Percentiles rank a stretch among this genome's conserved stretches.
phyloP scores from a whole-genome alignment of 2,888 invertebrate species.

The Falcaria lacertinaria region DNA sequence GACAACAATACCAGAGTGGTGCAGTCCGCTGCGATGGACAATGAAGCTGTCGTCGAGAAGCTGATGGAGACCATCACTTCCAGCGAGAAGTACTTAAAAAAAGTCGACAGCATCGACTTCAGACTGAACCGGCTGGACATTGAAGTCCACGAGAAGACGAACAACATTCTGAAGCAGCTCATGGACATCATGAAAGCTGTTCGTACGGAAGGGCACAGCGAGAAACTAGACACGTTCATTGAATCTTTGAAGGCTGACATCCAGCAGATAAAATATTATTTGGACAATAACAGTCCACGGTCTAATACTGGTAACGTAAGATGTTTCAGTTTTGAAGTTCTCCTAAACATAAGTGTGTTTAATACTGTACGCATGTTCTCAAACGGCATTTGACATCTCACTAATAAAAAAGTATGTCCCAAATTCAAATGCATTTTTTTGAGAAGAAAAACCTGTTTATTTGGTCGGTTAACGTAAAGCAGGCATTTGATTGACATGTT shows the following conservation, averaged over 20 bases:
- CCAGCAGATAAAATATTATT: slow-evolving; percentile 38
- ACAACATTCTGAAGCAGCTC: slow-evolving; percentile 53
- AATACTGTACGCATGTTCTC: no score
- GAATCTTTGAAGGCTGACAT: slow-evolving; percentile 43
- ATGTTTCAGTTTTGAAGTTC: no score
- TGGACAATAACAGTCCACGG: slow-evolving; percentile 31
- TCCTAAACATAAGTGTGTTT: no score
- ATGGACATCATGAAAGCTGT: slow-evolving; percentile 39
- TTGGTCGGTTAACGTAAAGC: no score
- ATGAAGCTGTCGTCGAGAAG: slow-evolving; percentile 59
- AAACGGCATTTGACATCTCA: no score
- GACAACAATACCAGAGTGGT: slow-evolving; percentile 47
- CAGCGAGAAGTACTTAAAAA: slow-evolving; percentile 68
- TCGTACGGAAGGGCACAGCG: slow-evolving; percentile 24
- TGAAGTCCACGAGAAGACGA: slow-evolving; percentile 68
- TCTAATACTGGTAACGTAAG: slow-evolving; percentile 20
- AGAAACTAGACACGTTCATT: slow-evolving; percentile 39
- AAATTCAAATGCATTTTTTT: no score
- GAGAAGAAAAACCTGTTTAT: no score
- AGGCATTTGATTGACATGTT: no score
- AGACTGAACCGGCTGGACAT: slow-evolving; percentile 64
- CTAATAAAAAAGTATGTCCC: no score
- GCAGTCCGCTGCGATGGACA: slow-evolving; percentile 41
- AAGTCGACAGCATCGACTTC: slow-evolving; percentile 68
- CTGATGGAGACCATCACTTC: slow-evolving; percentile 63